Evolutionary conservation across 1,140 invertebrate species (phyloP), one percentile per base, ranked within the genome.

Genomic region (Drosophila dunni): DNA sequence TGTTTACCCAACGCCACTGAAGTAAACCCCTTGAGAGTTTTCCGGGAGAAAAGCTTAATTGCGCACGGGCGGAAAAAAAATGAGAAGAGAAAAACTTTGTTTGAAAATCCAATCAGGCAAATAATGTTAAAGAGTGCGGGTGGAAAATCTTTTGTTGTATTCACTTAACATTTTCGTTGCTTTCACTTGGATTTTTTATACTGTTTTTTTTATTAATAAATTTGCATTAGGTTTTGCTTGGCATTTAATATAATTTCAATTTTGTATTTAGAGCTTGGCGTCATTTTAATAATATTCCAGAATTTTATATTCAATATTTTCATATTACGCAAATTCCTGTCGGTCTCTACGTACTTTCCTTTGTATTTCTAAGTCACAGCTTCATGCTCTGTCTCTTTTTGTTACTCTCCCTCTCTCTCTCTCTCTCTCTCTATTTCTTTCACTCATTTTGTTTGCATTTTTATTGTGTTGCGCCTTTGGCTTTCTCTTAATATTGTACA

Each of bases 261-360:
- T 62, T 68, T 61, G 50, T 51, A 46, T 63, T 67, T 67, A 65
- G 58, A 53, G 57, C 62, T 63, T 58, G 38, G 38, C 42, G 67
- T 24, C 36, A 40, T 86, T 81, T 81, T 78, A 85, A 75, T 81
- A 86, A 78, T 79, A 86, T 75, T 58, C 64, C 76, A 70, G 51
- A 86, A 73, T 79, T 88, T 79, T 73, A 86, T 83, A 83, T 86
- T 88, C 82, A 88, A 86, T 86, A 88, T 75, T 70, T 70, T 70
- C 29, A 64, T 70, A 75, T 64, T 75, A 64, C 58, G 60, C 66
- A 70, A 70, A 75, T 70, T 75, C 58, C 45, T 51, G 3, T 33
- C 15, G 13, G 61, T 50, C 48, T 36, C 42, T 5, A 5, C 24
- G 6, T 6, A 29, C 24, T 29, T 29, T 29, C 24, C 24, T 29